Percentiles rank a stretch among this genome's conserved stretches.
phyloP scores from a whole-genome alignment of 1,140 invertebrate genomes.

The Drosophila tani region DNA sequence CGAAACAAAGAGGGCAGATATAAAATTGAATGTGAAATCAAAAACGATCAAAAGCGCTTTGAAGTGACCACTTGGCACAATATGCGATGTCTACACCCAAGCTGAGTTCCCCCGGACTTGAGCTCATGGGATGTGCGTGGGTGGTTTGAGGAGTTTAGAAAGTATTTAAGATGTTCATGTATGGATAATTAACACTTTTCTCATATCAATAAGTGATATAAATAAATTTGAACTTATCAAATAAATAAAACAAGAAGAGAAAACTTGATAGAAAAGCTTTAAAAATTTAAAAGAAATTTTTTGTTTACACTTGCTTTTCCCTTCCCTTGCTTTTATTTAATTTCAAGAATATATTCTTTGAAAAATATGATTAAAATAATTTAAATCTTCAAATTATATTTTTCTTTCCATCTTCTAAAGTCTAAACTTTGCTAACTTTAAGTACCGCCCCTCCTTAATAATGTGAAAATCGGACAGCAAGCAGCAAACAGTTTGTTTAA shows the following conservation, averaged over 20 bases:
- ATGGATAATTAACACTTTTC: not conserved
- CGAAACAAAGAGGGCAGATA: constrained; percentile 52
- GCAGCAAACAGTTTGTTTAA: constrained; percentile 56
- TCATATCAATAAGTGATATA: not conserved
- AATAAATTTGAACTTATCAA: too few species aligned
- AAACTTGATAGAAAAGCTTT: not conserved
- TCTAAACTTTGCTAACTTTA: not conserved
- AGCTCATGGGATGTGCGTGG: constrained; percentile 26
- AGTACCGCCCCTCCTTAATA: constrained; percentile 6
- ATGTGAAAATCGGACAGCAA: constrained; percentile 53
- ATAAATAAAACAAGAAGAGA: not conserved
- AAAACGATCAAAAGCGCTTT: constrained; percentile 78
- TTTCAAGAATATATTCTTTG: not conserved
- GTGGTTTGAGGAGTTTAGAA: constrained; percentile 38
- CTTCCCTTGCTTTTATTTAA: not conserved
- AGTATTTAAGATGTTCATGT: not conserved
- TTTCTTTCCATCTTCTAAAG: not conserved
- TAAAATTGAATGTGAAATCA: constrained; percentile 67
- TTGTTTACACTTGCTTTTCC: too few species aligned
- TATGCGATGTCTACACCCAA: constrained; percentile 66
- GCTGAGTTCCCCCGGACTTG: constrained; percentile 31
- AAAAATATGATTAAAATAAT: not conserved
- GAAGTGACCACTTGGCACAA: constrained; percentile 80
- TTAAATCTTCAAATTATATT: too few species aligned
- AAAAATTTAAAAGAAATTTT: not conserved